Base-by-base conservation (phyloP, 2,113 vertebrate species). In the Rostratula benghalensis region DNA sequence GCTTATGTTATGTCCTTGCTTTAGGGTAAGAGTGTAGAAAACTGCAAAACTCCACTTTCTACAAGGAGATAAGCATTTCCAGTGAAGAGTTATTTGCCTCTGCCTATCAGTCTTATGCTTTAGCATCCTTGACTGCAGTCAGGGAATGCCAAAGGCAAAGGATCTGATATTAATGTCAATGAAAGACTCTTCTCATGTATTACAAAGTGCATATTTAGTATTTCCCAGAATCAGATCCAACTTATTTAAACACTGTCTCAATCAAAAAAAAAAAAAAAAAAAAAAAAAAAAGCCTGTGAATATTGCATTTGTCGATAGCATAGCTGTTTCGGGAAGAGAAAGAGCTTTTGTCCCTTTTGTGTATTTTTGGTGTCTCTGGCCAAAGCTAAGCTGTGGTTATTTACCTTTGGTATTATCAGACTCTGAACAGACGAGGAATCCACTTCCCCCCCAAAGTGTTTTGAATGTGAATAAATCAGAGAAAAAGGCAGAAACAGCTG, bases 401-500 rank as follows among this genome's bases (percentile, higher is more conserved):
- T 94, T 83, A 73, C 67, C 28, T 80, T 73, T 84, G 39, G 48
- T 35, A 60, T 87, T 79, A 73, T 48, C 77, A 76, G 60, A 50
- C 37, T 79, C 57, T 54, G 69, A 92, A 70, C 27, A 11, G 3
- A 46, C 27, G 88, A 54, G 41, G 71, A 94, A 95, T 51, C 30
- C 11, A 61, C 39, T 57, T 53, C 25, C 48, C 9, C 15, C 8
- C 37, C 61, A n/a, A 39, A 33, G 51, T 1, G 0, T 35, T 91
- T 76, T 8, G 11, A 77, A 54, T 65, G 18, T n/a, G 75, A 84
- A 68, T 73, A 84, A 80, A 78, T 90, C 76, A 88, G 37, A 90
- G 87, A 90, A 94, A 70, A 28, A 90, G 37, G 73, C 41, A 87
- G 21, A 59, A 96, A 79, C 71, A 79, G 60, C 79, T 96, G 84